Conservation (phyloP, 2,113 vertebrate genomes). For the Anseranas semipalmata region DNA sequence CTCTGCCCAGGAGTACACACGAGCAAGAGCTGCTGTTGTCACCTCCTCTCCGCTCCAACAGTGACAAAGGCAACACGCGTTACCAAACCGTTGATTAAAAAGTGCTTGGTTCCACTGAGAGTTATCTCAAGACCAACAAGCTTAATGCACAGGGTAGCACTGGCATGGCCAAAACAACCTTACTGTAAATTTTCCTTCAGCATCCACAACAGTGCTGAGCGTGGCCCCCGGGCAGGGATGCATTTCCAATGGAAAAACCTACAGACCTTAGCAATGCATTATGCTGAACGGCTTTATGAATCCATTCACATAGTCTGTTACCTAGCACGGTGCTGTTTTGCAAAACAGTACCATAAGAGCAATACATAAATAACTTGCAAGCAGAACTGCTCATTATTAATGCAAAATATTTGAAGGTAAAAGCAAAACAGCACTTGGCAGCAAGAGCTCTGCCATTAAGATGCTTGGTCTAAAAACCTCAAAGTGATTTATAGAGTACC, state of each 20-base stretch:
- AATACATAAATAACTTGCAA: not conserved
- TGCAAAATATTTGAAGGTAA: conserved; percentile 47
- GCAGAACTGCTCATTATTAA: conserved; percentile 52
- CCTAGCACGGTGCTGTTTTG: not conserved
- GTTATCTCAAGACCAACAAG: not conserved
- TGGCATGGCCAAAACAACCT: fast-evolving
- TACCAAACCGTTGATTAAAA: not conserved
- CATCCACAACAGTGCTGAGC: not conserved
- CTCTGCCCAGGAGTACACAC: not conserved
- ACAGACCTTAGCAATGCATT: not conserved
- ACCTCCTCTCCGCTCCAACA: not conserved
- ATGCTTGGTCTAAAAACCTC: conserved; percentile 25
- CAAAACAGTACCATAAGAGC: fast-evolving
- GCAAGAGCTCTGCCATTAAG: conserved; percentile 8
- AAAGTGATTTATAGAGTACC: conserved; percentile 25
- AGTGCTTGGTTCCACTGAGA: not conserved
- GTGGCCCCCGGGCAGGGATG: not conserved
- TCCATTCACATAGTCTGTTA: not conserved
- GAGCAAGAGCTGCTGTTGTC: not conserved
- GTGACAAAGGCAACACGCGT: fast-evolving
- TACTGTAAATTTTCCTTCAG: not conserved
- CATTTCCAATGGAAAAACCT: not conserved
- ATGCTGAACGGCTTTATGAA: not conserved
- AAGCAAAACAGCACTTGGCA: conserved; percentile 59
- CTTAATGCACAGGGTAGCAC: not conserved